Evolutionary conservation across 2,888 invertebrate species (phyloP), one percentile per base, ranked within the genome.

Genomic region (Conistra vaccinii): DNA sequence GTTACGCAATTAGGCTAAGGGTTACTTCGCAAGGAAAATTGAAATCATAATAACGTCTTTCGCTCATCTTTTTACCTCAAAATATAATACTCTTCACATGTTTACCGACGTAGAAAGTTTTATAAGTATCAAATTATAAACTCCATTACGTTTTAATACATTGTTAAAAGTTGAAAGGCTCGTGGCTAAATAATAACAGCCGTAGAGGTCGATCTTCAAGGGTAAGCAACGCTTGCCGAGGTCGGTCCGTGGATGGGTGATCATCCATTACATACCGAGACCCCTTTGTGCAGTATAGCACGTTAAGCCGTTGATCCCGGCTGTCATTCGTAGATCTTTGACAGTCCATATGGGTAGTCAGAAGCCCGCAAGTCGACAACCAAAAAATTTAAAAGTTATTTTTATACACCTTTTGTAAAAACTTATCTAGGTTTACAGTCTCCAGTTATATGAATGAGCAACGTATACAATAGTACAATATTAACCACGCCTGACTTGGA

Each of bases 21-120:
- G 3, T 29, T 23, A 53, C 77, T 35, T 45, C 23, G 26, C 29
- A 14, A 53, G n/a, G n/a, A n/a, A 53, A 45, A 68, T 76, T 77
- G n/a, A 63, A 45, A 45, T 60, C 53, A 76, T 58, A 3, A 35
- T 61, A 60, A 29, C 60, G 12, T 77, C n/a, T 29, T 55, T 20
- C 14, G n/a, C 68, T 76, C 14, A 53, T n/a, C 35, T 61, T 53
- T 57, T 6, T 45, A 32, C 42, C 12, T 20, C 1, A 23, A 51
- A 60, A 76, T 53, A 32, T 51, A 39, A 75, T 63, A n/a, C 9
- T 57, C 48, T 42, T 26, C 26, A 32, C 55, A 29, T 29, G 5
- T 3, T 35, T 20, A 53, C 39, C 6, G 12, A 26, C 12, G 17
- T 20, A 35, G 12, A 71, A 26, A 60, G 14, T 48, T 35, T 48